Evolutionary conservation across 2,113 vertebrate genomes (phyloP), one percentile per base, ranked within the genome.

Genomic region (Muscicapa adusta): DNA sequence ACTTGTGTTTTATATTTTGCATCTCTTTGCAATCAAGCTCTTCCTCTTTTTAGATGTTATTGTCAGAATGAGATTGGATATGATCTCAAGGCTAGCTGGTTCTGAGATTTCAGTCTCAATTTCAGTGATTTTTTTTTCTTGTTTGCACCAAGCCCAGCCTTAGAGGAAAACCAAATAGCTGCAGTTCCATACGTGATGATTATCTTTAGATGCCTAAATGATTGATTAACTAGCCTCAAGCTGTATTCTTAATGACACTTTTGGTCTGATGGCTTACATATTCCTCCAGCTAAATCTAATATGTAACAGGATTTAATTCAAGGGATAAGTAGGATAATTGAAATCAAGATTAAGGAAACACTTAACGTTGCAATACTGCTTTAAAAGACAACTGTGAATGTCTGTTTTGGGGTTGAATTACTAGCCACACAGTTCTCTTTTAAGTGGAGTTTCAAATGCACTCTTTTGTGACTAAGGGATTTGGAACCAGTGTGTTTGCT

Each of bases 11-110:
- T 77, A 17, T 76, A 66, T 91, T 94, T 91, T 94, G 89, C 94
- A 96, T 95, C 85, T 96, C 92, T 80, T 89, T 91, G 73, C 89
- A 96, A 91, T 96, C 85, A 80, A 45, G 71, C 57, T 70, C 9
- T 82, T 85, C 28, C 61, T 93, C 78, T 91, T 89, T 88, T 91
- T 34, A 63, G 81, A 40, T 87, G 48, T 58, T 77, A 74, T 68
- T 93, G 75, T 91, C 57, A 24, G 56, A 82, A 77, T 33, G 50
- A 88, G 95, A 80, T 48, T 58, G 78, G 62, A 13, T 75, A 8
- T 43, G 23, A 26, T 91, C 80, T 90, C 75, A 84, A 84, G 42
- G 36, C 58, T 68, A 42, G 60, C 58, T 82, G 38, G 51, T 79
- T 92, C 53, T 2, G 34, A 75, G 85, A 89, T 75, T 91, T 88